Evolutionary conservation across 2,888 invertebrate genomes (phyloP), one percentile per base, ranked within the genome.

Genomic region (Quadroppia sp.): DNA sequence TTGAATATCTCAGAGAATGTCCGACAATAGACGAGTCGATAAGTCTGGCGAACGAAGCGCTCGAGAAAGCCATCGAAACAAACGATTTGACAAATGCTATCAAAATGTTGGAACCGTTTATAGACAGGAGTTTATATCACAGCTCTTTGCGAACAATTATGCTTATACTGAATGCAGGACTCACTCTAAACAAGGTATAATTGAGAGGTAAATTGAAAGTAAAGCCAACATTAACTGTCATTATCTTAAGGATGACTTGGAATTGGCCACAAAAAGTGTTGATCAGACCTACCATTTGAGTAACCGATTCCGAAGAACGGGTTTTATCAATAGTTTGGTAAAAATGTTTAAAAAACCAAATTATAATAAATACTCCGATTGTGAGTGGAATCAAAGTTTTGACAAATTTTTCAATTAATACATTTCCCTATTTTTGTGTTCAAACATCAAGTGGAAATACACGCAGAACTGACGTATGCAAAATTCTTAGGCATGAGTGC

Each of bases 301-400:
- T 28, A 71, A 74, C 2, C 70, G 53, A 45, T 56, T 50, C 23
- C 28, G 69, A 70, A 70, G 69, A 42, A 48, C 28, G 36, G 69
- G 70, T 20, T 70, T 74, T 61, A n/a, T 74, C 2, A 53, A 50
- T 25, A 36, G 3, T 15, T 32, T 74, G 1, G 20, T 50, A 3
- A 74, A 74, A 40, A 25, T 50, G 70, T 42, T 74, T 20, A 50
- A 48, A 42, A 70, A 70, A 56, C 74, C 75, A 28, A 74, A 74
- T 69, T 75, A 75, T 56, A 61, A 74, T 23, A 71, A 74, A 71
- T 74, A 74, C 36, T 59, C 59, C n/a, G 74, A 74, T 28, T 61
- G 74, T 74, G 61, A 32, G 36, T n/a, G n/a, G n/a, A n/a, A n/a
- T n/a, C n/a, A n/a, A n/a, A n/a, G n/a, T n/a, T n/a, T n/a, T n/a